These are phyloP conservation scores for Triops cancriformis DNA, from an alignment of 1,140 invertebrate species.

Conservation along the genomic window DNA sequence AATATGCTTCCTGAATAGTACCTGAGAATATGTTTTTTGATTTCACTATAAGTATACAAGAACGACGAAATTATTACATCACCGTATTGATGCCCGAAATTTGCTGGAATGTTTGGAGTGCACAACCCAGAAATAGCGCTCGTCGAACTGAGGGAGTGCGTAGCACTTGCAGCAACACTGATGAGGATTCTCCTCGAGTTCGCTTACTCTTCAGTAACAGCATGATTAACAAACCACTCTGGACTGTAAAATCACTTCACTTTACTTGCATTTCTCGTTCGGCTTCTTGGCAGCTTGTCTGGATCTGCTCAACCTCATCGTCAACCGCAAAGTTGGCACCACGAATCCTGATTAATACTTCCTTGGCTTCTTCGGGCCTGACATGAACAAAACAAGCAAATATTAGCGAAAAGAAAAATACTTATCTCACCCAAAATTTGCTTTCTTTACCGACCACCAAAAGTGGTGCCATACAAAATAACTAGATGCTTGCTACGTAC, in stretches of 20 bases:
- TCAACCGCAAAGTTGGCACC: slow-evolving; percentile 34
- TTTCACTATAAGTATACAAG: not conserved
- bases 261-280: slow-evolving; percentile 33
- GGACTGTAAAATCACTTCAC: not conserved
- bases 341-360: slow-evolving; percentile 42
- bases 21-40: slow-evolving; percentile 37
- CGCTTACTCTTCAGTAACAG: slow-evolving; percentile 5
- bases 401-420: no score
- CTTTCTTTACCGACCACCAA: no score
- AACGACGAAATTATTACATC: slow-evolving; percentile 43
- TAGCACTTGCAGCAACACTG: slow-evolving; percentile 42
- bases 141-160: slow-evolving; percentile 41
- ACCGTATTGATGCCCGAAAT: slow-evolving; percentile 56
- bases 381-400: not conserved
- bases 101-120: slow-evolving; percentile 51
- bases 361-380: slow-evolving; percentile 38
- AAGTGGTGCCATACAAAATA: no score
- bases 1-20: slow-evolving; percentile 57
- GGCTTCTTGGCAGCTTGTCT: slow-evolving; percentile 33
- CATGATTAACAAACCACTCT: not conserved
- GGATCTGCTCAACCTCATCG: slow-evolving; percentile 38
- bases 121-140: slow-evolving; percentile 51
- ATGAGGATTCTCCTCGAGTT: slow-evolving; percentile 24
- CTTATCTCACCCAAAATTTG: no score
- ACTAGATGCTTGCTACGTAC: no score